Evolutionary conservation across 2,888 invertebrate species (phyloP), one percentile per base, ranked within the genome.

Genomic region (Acronicta psi): DNA sequence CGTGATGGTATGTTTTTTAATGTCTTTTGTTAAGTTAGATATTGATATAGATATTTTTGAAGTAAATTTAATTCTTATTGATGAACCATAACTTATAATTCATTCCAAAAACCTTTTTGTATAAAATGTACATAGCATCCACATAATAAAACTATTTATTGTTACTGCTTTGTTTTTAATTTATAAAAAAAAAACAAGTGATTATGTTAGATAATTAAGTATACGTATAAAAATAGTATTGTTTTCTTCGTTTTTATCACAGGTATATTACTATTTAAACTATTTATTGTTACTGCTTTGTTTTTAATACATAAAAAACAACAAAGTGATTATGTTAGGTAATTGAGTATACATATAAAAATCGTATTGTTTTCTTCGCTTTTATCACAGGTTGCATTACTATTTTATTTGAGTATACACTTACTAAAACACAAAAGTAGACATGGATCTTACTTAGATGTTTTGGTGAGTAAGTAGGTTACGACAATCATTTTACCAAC

Each of bases 111-210:
- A 34, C 49, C 54, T 43, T 65, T 65, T 50, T 60, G 20, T 65
- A 34, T 56, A 69, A 59, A 70, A 69, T 73, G 69, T 64, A 64
- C 20, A 69, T 69, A 64, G 55, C n/a, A n/a, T 47, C n/a, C 25
- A 50, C 17, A 55, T 41, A 72, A 74, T 71, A 72, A 74, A 74
- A 66, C 51, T 70, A 56, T 71, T 71, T 55, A 56, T 61, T 62
- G 72, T 74, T 70, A 70, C 43, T 36, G 18, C 50, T 46, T 57
- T 44, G 25, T 59, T 52, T 73, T 70, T 61, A 62, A 59, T 74
- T 60, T n/a, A 18, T 37, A 45, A 54, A 44, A 46, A 46, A 60
- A 56, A 53, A 59, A 44, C 58, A 25, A 37, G 16, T 51, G 34
- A n/a, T 57, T 43, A 23, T 47, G 25, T 49, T 14, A 38, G 42